These are phyloP conservation scores for Echinops telfairi DNA, from an alignment of 2,113 vertebrate species.

Conservation along the genomic window DNA sequence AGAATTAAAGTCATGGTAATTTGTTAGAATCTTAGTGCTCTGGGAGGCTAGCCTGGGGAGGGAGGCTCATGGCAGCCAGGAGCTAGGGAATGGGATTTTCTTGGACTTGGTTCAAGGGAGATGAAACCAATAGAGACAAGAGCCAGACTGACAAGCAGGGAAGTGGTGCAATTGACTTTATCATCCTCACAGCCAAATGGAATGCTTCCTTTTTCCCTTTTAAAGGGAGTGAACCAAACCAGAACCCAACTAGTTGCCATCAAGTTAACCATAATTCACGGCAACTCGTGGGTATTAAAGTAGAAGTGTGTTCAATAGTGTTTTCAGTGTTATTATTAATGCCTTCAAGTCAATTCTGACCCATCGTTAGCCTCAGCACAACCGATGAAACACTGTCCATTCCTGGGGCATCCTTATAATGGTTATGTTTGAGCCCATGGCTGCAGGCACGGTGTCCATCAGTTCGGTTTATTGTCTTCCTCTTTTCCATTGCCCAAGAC, in stretches of 20 bases:
- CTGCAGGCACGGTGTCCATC: background rate
- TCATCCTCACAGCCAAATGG: background rate
- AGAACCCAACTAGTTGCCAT: background rate
- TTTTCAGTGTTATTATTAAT: background rate
- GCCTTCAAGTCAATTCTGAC: background rate
- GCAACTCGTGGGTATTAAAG: background rate
- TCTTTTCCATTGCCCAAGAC: background rate
- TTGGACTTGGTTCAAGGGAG: background rate
- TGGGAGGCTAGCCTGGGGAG: accelerated
- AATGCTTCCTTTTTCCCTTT: accelerated
- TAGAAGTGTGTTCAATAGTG: background rate
- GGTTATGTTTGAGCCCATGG: no score
- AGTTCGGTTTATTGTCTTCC: background rate
- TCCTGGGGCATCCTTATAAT: no score
- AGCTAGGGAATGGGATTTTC: background rate
- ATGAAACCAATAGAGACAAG: background rate
- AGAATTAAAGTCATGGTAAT: background rate
- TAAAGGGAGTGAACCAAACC: background rate
- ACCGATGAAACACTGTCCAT: background rate
- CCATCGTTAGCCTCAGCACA: background rate
- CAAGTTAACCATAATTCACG: background rate
- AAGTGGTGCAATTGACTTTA: background rate
- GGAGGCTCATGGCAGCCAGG: background rate
- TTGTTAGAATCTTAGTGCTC: no score
- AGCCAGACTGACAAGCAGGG: background rate